These are phyloP conservation scores for Heterodera carotae DNA, from an alignment of 1,140 invertebrate species.

Conservation along the genomic window DNA sequence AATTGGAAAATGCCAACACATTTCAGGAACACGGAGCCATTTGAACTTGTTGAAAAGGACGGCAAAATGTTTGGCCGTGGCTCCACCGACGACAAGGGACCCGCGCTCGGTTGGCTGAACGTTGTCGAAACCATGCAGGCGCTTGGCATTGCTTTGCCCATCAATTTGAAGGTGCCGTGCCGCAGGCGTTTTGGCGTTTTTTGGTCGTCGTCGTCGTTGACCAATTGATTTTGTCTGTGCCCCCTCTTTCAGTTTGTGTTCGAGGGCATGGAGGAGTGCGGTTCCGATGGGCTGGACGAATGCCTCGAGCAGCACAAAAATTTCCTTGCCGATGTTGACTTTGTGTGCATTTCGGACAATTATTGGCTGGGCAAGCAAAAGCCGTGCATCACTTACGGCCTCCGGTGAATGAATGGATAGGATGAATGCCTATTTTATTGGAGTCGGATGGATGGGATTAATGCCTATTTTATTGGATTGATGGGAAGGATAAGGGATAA, in stretches of 20 bases:
- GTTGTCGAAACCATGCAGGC: constrained; percentile 84
- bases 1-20: not conserved
- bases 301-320: constrained; percentile 77
- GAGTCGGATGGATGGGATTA: too few species aligned
- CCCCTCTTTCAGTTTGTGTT: constrained; percentile 77
- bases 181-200: too few species aligned
- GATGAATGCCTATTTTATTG: too few species aligned
- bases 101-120: constrained; percentile 84
- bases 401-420: too few species aligned
- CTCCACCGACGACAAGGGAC: constrained; percentile 85
- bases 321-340: constrained; percentile 80
- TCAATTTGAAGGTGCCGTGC: constrained; percentile 78
- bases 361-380: constrained; percentile 96
- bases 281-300: constrained; percentile 89
- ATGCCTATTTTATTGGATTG: too few species aligned
- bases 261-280: constrained; percentile 98
- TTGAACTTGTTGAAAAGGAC: constrained; percentile 82
- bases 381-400: constrained; percentile 93
- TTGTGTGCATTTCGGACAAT: constrained; percentile 96
- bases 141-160: constrained; percentile 75
- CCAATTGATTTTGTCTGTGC: too few species aligned
- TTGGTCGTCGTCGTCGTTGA: too few species aligned
- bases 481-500: too few species aligned
- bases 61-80: constrained; percentile 89
- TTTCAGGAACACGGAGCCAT: constrained; percentile 82